A percentile compares a stretch with the other conserved stretches of the same genome.
These are phyloP conservation scores for Eutolmus rufibarbis DNA, from an alignment of 2,888 invertebrate genomes.

Conservation along the genomic window DNA sequence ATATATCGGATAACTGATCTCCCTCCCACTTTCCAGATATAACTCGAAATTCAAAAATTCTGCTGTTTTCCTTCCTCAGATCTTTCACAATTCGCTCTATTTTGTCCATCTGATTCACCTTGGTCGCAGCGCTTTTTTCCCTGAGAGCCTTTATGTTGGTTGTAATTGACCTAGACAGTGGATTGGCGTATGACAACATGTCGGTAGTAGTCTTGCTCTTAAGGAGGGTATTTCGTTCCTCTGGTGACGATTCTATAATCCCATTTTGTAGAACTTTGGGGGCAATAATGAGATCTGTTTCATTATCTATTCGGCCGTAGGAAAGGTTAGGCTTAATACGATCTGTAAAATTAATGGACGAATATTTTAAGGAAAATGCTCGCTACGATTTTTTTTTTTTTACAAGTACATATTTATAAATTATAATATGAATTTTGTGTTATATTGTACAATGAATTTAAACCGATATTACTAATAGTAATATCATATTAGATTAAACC, in stretches of 20 bases:
- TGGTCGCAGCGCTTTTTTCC: conserved; percentile 49
- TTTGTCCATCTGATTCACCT: conserved; percentile 56
- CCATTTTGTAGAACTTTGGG: conserved; percentile 55
- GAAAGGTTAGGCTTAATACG: conserved; percentile 64
- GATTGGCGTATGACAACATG: not conserved
- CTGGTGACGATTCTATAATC: conserved; percentile 51
- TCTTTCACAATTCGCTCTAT: conserved; percentile 59
- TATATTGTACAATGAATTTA: not conserved
- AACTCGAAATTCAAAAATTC: conserved; percentile 59
- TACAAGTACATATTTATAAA: not conserved
- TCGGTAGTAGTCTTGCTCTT: conserved; percentile 3
- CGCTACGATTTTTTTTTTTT: not conserved
- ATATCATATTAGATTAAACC: no score
- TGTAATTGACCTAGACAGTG: conserved; percentile 7
- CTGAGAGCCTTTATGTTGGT: conserved; percentile 53
- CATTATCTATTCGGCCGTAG: conserved; percentile 68
- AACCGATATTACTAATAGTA: no score
- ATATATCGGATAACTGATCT: conserved; percentile 60
- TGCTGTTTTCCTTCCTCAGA: conserved; percentile 56
- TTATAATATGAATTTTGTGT: not conserved
- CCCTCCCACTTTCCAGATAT: conserved; percentile 58
- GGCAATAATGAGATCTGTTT: conserved; percentile 66
- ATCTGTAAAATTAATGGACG: conserved; percentile 58
- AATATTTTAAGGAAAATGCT: not conserved
- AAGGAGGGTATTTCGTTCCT: conserved; percentile 45